Evolutionary conservation across 2,113 vertebrate genomes (phyloP), one percentile per base, ranked within the genome.

Genomic region (Cisticola juncidis): DNA sequence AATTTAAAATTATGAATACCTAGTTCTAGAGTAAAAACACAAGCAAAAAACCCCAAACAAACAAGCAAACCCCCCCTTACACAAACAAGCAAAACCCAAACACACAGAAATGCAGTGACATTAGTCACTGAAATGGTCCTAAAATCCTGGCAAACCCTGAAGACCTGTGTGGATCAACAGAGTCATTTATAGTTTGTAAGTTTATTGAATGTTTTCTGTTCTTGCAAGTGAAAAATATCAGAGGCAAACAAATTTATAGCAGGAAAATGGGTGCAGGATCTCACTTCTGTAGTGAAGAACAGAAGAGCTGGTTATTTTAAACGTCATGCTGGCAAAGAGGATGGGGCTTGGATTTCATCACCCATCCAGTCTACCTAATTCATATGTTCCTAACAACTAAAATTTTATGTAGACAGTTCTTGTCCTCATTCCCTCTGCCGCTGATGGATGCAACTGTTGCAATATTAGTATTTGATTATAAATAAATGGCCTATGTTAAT

Each of bases 241-340:
- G 14, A 79, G 20, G 14, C 13, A 65, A 90, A 54, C 2, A 51
- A 74, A 48, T 48, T 71, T 62, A 22, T 14, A 45, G 23, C 15
- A 58, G 44, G 16, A 53, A 79, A 86, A 51, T 33, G 6, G 20
- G 25, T 64, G 4, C 9, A 53, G 25, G 8, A 50, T 76, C 24
- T 93, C 42, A 58, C 6, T 38, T 70, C 45, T 31, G 6, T n/a
- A 48, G 8, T 53, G n/a, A 53, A 66, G 15, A 62, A 47, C 12
- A 65, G 60, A 88, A 85, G 14, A 78, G 4, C 4, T 12, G 25
- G 80, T 86, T 64, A 28, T 76, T 64, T n/a, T 77, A 80, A 76
- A 5, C 26, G 23, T 36, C 0, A 0, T 29, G 8, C 5, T 61
- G 14, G 24, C 26, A 70, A 65, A 57, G 6, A 65, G n/a, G 2